These are phyloP conservation scores for Gila orcuttii DNA, from an alignment of 2,113 vertebrate genomes.

Conservation along the genomic window DNA sequence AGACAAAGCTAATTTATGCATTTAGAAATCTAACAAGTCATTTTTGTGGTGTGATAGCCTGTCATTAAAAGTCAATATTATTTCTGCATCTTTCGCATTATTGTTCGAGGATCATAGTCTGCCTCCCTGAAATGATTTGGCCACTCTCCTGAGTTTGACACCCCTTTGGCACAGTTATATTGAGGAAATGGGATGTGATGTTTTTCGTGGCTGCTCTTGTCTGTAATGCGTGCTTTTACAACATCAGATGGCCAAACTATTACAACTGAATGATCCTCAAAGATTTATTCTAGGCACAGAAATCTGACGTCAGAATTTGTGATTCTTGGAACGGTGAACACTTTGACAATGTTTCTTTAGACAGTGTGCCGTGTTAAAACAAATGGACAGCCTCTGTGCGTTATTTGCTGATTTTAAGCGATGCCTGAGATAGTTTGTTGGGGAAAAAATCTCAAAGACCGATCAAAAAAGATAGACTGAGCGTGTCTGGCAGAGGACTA, in stretches of 20 bases:
- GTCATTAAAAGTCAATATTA: neutral
- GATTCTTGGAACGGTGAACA: conserved; percentile 50
- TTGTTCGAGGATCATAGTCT: neutral
- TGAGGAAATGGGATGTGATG: conserved; percentile 28
- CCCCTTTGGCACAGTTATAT: conserved; percentile 27
- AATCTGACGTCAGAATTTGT: conserved; percentile 54
- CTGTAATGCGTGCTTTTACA: conserved; percentile 6
- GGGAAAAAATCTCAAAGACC: neutral
- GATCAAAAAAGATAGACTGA: conserved; percentile 7
- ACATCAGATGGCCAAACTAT: conserved; percentile 29
- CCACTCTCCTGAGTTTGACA: neutral
- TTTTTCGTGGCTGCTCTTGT: conserved; percentile 31
- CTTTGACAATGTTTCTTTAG: conserved; percentile 35
- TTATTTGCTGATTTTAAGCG: conserved; percentile 25
- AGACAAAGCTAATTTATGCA: neutral
- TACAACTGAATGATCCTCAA: conserved; percentile 46
- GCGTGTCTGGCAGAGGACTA: neutral
- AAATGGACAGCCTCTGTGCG: conserved; percentile 10
- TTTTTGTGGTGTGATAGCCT: neutral
- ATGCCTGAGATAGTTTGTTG: conserved; percentile 14
- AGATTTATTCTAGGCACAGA: conserved; percentile 46
- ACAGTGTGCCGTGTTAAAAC: conserved; percentile 33
- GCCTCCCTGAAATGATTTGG: neutral
- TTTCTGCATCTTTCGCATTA: neutral
- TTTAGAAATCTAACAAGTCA: neutral